Percentiles rank a stretch among this genome's conserved stretches.
These are phyloP conservation scores for Triplophysa dalaica DNA, from an alignment of 2,113 vertebrate species.

Conservation along the genomic window DNA sequence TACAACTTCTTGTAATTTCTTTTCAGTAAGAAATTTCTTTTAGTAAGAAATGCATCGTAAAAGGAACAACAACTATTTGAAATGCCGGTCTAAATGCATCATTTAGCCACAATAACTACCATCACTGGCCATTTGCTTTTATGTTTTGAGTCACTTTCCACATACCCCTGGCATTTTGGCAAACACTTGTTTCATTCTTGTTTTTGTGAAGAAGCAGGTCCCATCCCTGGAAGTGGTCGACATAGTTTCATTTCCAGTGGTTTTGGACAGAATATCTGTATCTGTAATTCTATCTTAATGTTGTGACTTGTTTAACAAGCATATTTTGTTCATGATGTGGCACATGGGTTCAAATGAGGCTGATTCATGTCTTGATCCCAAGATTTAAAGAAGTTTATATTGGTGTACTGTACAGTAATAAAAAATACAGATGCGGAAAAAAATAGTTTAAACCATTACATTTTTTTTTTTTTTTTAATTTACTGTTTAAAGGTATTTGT, in stretches of 20 bases:
- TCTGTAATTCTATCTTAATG: neutral
- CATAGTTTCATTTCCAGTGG: conserved; percentile 30
- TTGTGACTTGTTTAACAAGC: neutral
- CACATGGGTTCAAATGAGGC: neutral
- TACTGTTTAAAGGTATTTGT: no score
- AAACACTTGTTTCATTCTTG: neutral
- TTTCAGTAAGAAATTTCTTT: no score
- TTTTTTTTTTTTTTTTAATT: no score
- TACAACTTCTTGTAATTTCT: no score
- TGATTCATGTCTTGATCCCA: no score
- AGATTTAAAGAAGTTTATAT: no score
- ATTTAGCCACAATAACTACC: neutral
- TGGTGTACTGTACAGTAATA: no score
- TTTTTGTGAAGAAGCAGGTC: conserved; percentile 8
- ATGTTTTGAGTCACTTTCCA: conserved; percentile 4
- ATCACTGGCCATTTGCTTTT: conserved; percentile 1
- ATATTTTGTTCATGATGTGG: neutral
- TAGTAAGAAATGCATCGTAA: no score
- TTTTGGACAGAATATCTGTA: conserved; percentile 20
- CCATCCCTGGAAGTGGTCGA: neutral
- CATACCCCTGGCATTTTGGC: neutral
- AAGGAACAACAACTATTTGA: neutral
- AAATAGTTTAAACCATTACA: no score
- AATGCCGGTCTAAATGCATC: neutral
- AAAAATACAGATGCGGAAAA: no score